phyloP scores from a whole-genome alignment of 2,113 vertebrate species.

The Scortum barcoo region DNA sequence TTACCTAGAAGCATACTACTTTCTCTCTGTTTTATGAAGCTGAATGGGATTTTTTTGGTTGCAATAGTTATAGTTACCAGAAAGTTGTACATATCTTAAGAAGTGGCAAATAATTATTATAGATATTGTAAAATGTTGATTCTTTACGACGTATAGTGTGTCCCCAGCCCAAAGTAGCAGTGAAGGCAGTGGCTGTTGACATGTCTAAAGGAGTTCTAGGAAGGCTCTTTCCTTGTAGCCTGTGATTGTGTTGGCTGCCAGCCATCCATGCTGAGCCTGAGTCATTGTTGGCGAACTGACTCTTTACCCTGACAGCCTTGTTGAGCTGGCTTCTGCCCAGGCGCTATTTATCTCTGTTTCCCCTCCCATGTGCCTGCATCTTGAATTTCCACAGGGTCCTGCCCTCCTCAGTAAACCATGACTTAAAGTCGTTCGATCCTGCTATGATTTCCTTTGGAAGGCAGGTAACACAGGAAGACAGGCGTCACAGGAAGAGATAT shows the following conservation, averaged over 20 bases:
- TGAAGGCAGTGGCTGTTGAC: constrained; percentile 24
- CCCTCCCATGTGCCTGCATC: constrained; percentile 30
- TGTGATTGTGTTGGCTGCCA: constrained; percentile 61
- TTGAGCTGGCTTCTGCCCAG: constrained; percentile 64
- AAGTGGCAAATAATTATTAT: neutral
- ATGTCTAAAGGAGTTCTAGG: constrained; percentile 37
- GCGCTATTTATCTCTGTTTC: constrained; percentile 49
- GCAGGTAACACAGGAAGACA: constrained; percentile 7
- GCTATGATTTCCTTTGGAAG: neutral
- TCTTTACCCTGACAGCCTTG: constrained; percentile 59
- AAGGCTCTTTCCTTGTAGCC: constrained; percentile 49
- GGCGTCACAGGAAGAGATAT: neutral
- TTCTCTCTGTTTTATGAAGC: neutral
- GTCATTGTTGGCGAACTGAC: constrained; percentile 62
- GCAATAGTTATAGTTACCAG: neutral
- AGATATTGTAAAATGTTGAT: neutral
- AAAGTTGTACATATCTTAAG: neutral
- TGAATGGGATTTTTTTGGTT: neutral
- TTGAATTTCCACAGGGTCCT: constrained; percentile 31
- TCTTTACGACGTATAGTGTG: neutral
- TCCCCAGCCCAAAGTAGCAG: neutral
- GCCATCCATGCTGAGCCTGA: constrained; percentile 59
- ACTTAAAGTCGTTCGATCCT: neutral
- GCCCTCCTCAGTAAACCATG: constrained; percentile 10
- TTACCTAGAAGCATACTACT: neutral